Percentiles rank a stretch among this genome's conserved stretches.
Evolutionary conservation across 23 tunicate species (phyloP).

Genomic region (Botrylloides violaceus): DNA sequence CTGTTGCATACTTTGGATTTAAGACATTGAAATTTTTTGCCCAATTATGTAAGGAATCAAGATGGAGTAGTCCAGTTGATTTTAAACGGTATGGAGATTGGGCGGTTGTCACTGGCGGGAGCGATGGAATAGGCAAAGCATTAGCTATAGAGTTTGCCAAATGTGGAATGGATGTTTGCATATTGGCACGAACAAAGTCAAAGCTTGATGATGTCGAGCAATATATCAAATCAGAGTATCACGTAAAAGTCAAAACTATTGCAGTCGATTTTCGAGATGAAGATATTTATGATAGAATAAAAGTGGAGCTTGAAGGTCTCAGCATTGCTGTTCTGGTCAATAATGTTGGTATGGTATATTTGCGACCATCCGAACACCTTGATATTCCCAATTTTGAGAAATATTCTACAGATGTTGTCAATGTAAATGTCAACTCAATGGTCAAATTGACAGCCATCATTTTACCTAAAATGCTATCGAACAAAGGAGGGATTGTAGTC

Average conservation of each 20-base stretch:
- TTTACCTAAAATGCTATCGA: constrained; percentile 11
- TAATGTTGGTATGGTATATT: constrained; percentile 5
- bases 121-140: constrained; percentile 21
- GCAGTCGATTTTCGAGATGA: constrained; percentile 17
- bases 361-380: neutral
- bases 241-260: neutral
- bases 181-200: neutral
- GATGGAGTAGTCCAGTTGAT: neutral
- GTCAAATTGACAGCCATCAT: constrained; percentile 16
- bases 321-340: constrained; percentile 24
- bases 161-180: neutral
- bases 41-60: constrained; percentile 6
- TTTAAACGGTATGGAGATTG: constrained; percentile 12
- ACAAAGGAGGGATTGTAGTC: constrained; percentile 3
- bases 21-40: neutral
- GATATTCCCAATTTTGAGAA: neutral
- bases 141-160: neutral
- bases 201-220: constrained; percentile 9
- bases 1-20: neutral
- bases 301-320: neutral
- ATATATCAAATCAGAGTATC: neutral
- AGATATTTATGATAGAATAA: constrained; percentile 17
- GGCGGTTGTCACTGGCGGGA: constrained; percentile 26
- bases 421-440: constrained; percentile 3
- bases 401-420: constrained; percentile 1